phyloP scores from a whole-genome alignment of 2,113 vertebrate species.

The Plecturocebus donacophilus region DNA sequence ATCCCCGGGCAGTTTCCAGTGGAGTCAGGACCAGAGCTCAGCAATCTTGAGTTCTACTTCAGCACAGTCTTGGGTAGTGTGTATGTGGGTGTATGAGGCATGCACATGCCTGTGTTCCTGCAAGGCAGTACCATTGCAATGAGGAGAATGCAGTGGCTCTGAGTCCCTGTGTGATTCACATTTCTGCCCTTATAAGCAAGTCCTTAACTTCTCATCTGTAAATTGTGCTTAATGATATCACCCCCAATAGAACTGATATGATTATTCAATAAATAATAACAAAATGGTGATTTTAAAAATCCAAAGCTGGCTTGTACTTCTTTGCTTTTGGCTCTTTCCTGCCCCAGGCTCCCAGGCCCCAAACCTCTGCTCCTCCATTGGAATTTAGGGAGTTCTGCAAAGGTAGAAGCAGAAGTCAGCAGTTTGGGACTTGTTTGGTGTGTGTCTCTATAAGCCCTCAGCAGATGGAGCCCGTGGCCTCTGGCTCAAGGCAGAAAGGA shows the following conservation, averaged over 20 bases:
- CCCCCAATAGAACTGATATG: neutral
- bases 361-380: neutral
- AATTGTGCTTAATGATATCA: neutral
- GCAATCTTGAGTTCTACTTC: neutral
- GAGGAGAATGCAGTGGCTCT: neutral
- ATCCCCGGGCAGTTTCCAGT: neutral
- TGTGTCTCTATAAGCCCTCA: neutral
- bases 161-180: neutral
- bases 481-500: neutral
- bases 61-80: fast-evolving
- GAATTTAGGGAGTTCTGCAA: neutral
- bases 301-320: neutral
- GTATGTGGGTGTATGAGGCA: fast-evolving
- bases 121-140: fast-evolving
- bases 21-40: neutral
- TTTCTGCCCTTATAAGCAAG: neutral
- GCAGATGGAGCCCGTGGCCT: slow-evolving; percentile 53
- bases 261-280: neutral
- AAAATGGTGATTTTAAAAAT: neutral
- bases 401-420: neutral
- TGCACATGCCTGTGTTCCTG: neutral
- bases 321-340: neutral
- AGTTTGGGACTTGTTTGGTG: neutral
- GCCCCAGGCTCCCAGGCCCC: neutral
- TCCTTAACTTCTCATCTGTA: neutral